Evolutionary conservation across 2,888 invertebrate species (phyloP), one percentile per base, ranked within the genome.

Genomic region (Tridacna crocea): DNA sequence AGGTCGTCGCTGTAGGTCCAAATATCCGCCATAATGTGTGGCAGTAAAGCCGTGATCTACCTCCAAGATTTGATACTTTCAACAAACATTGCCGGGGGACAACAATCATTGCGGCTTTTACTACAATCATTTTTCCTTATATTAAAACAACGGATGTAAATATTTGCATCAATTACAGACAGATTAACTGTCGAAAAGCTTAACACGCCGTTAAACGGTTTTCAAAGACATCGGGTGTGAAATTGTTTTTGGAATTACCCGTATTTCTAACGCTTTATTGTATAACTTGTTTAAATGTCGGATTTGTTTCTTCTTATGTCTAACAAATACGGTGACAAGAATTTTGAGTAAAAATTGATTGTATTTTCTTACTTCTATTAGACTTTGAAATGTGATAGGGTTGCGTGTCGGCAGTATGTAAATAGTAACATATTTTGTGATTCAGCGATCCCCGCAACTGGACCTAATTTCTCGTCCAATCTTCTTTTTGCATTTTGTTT

Each of bases 141-240:
- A 55, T 66, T 66, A 66, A 76, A 76, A 76, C 66, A 76, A 66
- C 27, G 72, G 75, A 75, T 66, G 76, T 80, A 26, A 83, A 83
- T 83, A 83, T 83, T 83, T 80, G 77, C 80, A 80, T 60, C 83
- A 80, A 77, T 83, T 83, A 80, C 75, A 72, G 27, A 72, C 27
- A 80, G 83, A 75, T 83, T 83, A 77, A 75, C n/a, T 72, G 47
- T 19, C 46, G 17, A 80, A 80, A 78, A 70, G 80, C 72, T 78
- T 83, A 60, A 48, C 83, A 70, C 83, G 75, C 61, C 70, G 77
- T 77, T 68, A 77, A 83, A 72, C 80, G 75, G 77, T 68, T 72
- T 65, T 58, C 75, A 83, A 80, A 78, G 63, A 61, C 58, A 65
- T 66, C 58, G 46, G 24, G 83, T 83, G 83, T 48, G 80, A 83